These are phyloP conservation scores for Bellardia pandia DNA, from an alignment of 2,888 invertebrate species.

Conservation along the genomic window DNA sequence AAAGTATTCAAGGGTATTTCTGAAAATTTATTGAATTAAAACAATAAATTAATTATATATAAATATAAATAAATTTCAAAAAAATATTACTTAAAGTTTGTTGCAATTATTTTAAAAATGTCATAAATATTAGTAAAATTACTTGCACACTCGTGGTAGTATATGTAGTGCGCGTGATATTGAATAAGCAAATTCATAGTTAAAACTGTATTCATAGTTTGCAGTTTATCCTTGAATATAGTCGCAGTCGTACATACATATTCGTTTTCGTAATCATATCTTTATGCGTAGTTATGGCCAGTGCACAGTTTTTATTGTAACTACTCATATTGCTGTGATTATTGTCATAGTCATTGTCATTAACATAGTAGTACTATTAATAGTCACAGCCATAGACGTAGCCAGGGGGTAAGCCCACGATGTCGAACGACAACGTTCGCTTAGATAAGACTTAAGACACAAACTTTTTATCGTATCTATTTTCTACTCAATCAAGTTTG, in stretches of 20 bases:
- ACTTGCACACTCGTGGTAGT: background rate
- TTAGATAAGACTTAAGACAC: too few relatives aligned
- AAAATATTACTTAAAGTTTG: too few relatives aligned
- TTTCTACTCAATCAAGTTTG: too few relatives aligned
- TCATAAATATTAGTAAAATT: too few relatives aligned
- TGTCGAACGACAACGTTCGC: too few relatives aligned
- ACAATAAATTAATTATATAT: too few relatives aligned
- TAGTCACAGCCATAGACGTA: too few relatives aligned
- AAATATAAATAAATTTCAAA: too few relatives aligned
- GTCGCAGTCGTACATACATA: background rate
- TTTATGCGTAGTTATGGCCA: background rate
- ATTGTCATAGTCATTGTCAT: background rate
- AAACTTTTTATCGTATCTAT: too few relatives aligned
- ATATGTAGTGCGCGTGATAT: background rate
- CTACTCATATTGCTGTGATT: background rate
- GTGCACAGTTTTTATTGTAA: background rate
- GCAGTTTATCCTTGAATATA: background rate
- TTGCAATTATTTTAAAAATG: too few relatives aligned
- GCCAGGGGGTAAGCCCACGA: too few relatives aligned
- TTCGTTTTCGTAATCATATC: background rate
- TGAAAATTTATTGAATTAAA: too few relatives aligned
- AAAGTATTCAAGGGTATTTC: background rate
- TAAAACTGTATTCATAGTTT: background rate
- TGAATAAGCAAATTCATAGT: background rate
- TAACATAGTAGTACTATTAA: background rate